These are phyloP conservation scores for Hoplias malabaricus DNA, from an alignment of 2,113 vertebrate species.

Conservation along the genomic window DNA sequence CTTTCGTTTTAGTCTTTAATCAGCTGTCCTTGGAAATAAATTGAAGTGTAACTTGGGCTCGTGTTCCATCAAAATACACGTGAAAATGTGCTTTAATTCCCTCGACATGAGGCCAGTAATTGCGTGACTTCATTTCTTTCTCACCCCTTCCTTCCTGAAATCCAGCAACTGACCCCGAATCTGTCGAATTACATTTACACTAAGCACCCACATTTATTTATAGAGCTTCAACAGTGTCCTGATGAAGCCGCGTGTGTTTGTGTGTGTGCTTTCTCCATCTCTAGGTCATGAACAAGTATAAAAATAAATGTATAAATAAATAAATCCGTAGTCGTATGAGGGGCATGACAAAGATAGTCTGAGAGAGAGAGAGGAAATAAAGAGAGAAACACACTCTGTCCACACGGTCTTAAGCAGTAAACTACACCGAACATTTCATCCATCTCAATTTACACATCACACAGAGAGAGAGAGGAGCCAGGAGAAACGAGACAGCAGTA, in stretches of 20 bases:
- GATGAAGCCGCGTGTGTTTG: not conserved
- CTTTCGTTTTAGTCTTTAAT: not conserved
- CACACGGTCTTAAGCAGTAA: too few relatives aligned
- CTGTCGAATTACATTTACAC: constrained; percentile 34
- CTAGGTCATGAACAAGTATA: not conserved
- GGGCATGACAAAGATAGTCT: too few relatives aligned
- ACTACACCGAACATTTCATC: too few relatives aligned
- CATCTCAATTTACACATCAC: not conserved
- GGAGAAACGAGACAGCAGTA: not conserved
- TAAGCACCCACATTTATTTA: not conserved
- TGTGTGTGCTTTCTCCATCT: constrained; percentile 5
- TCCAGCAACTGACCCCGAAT: constrained; percentile 36
- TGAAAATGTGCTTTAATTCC: constrained; percentile 18
- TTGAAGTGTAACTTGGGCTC: not conserved
- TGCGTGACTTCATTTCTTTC: constrained; percentile 23
- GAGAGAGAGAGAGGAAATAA: not conserved
- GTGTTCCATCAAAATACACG: not conserved
- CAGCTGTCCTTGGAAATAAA: constrained; percentile 28
- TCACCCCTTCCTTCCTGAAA: not conserved
- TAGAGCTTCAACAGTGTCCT: constrained; percentile 30
- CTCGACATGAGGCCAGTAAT: constrained; percentile 40
- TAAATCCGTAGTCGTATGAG: too few relatives aligned
- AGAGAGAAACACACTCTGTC: too few relatives aligned
- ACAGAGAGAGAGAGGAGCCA: not conserved
- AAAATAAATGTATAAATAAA: too few relatives aligned